Conservation (phyloP, 2,113 vertebrate species). For the Nothoprocta perdicaria region DNA sequence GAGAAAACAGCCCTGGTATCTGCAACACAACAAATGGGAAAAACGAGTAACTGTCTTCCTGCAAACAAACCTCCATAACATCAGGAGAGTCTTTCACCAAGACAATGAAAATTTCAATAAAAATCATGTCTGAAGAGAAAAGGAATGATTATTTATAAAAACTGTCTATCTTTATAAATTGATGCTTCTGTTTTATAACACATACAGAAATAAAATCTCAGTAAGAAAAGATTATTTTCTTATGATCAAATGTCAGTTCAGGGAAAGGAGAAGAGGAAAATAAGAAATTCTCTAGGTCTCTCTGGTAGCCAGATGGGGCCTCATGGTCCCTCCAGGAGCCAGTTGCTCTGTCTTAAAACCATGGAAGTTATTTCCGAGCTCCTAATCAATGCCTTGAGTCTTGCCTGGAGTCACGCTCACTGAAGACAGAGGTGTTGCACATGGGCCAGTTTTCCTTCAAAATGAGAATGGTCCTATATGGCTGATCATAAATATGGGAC, state of each 20-base stretch:
- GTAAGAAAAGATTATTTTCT: background rate
- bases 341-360: background rate
- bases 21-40: background rate
- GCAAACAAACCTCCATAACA: background rate
- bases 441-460: background rate
- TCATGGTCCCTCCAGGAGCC: too few relatives aligned
- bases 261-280: background rate
- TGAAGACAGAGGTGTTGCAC: background rate
- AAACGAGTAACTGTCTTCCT: background rate
- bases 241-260: background rate
- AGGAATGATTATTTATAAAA: background rate
- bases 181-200: background rate
- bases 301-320: too few relatives aligned
- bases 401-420: accelerated
- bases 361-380: background rate
- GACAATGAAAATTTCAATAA: background rate
- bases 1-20: background rate
- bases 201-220: background rate
- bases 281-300: background rate
- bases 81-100: background rate
- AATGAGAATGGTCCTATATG: background rate
- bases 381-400: background rate
- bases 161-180: background rate
- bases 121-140: background rate
- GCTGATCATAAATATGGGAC: background rate